Base-by-base conservation (phyloP, 2,888 invertebrate species). In the Neoaliturus tenellus region DNA sequence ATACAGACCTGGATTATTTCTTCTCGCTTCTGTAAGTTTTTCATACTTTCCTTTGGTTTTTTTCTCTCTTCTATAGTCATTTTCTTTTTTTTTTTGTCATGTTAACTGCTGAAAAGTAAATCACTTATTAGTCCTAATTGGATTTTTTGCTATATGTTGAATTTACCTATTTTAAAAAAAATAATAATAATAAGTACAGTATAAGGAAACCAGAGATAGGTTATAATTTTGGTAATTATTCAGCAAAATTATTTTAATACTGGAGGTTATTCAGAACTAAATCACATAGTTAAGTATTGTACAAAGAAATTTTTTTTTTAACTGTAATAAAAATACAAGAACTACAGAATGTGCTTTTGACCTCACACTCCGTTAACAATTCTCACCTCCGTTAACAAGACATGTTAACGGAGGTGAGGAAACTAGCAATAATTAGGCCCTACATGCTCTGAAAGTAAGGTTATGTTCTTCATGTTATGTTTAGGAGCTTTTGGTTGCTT, bases 1-100 rank as follows among this genome's bases (percentile, higher is more conserved):
- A 33, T 33, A 33, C 33, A 20, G 67, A 33, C 20, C 33, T 67
- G 25, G 67, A 23, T 67, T 33, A 67, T 67, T 67, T 20, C 25
- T 28, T 67, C 67, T 67, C 17, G 67, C 67, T 67, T 67, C 67
- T 67, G 14, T 67, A 67, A 33, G 14, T 67, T 67, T 33, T 67
- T 67, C 67, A 67, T 67, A 33, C 31, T 31, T 67, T 67, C 67
- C 20, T 20, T 67, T 67, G 8, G 67, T 23, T 67, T 67, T 33
- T 23, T 67, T 33, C 67, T 28, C 20, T 67, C 67, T 31, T 67
- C 67, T 10, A 33, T n/a, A 67, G n/a, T 67, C 25, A 20, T 14
- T 67, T 33, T 33, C 67, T 67, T 67, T 23, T 67, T 67, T 41
- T 51, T 51, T n/a, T n/a, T n/a, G 51, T n/a, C 17, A 51, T n/a